Base-by-base conservation (phyloP, 2,113 vertebrate genomes). In the Hylia prasina region DNA sequence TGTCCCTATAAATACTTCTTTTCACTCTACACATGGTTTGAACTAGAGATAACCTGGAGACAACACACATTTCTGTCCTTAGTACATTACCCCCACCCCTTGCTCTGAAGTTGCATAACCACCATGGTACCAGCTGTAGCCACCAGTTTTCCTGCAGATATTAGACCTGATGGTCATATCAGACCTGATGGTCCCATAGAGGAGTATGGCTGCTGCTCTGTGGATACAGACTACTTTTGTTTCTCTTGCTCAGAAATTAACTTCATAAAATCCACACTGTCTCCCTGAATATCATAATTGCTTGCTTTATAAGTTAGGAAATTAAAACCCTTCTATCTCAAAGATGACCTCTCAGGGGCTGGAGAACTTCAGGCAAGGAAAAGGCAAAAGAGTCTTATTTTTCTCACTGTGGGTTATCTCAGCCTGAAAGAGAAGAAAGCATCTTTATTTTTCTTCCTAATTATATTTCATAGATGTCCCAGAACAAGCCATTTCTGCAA, bases 381-480 rank as follows among this genome's bases (percentile, higher is more conserved):
- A 63, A 81, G 27, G 48, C 39, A 47, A 39, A 50, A 70, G 3
- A 47, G 9, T 58, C 80, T 90, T 75, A 37, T 87, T 96, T 92
- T 97, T 87, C 85, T 87, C 28, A 31, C 48, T 82, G 56, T 50
- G 48, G 28, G 35, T 89, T 95, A 83, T 95, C 86, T 89, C 86
- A 94, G 63, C 37, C 64, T 81, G 56, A 83, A 92, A 65, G 80
- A 88, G 37, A 92, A 96, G 61, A 95, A 96, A 82, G 61, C 31
- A 84, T 68, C 90, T 95, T 96, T 96, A 90, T 96, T 89, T 97
- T 95, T 90, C 64, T 76, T 90, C 88, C 86, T 94, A 96, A 95
- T 96, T 96, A 90, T 96, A 89, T 93, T 96, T 93, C 93, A 93
- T 61, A 94, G 88, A 78, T 81, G 95, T 93, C 88, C 94, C 77